Conservation (phyloP, 2,888 invertebrate genomes). For the Hypomecis punctinalis region DNA sequence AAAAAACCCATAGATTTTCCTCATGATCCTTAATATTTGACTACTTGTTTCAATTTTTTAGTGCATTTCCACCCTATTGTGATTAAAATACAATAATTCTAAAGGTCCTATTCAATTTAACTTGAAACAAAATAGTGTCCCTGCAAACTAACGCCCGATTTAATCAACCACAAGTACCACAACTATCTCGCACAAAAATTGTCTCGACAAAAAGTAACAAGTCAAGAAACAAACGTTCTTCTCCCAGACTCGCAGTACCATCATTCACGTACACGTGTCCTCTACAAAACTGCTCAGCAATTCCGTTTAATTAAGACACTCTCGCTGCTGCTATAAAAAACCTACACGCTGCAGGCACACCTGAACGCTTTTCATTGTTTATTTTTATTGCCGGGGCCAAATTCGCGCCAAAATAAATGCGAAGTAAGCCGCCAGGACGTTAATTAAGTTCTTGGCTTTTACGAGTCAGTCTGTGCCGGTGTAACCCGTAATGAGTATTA, state of each 20-base stretch:
- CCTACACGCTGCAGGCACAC: conserved; percentile 52
- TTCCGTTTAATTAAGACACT: conserved; percentile 45
- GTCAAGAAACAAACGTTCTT: too few species aligned
- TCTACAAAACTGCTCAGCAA: conserved; percentile 30
- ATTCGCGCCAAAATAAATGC: conserved; percentile 78
- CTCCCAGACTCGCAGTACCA: not conserved
- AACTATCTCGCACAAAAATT: not conserved
- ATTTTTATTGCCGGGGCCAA: conserved; percentile 73
- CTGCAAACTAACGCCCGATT: too few species aligned
- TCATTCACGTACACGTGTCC: conserved; percentile 15
- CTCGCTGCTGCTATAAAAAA: conserved; percentile 39
- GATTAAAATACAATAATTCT: too few species aligned
- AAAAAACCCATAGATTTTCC: too few species aligned
- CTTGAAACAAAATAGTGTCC: too few species aligned
- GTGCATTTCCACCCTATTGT: too few species aligned
- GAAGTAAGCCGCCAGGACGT: conserved; percentile 56
- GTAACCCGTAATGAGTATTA: conserved; percentile 63
- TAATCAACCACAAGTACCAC: not conserved
- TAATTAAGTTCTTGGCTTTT: conserved; percentile 80
- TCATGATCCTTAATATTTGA: too few species aligned
- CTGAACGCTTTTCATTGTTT: conserved; percentile 70
- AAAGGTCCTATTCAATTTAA: too few species aligned
- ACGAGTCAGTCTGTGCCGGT: conserved; percentile 62
- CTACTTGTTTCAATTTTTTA: too few species aligned
- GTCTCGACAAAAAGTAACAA: not conserved